Base-by-base conservation (phyloP, 2,888 invertebrate genomes). In the Orthosia cruda region DNA sequence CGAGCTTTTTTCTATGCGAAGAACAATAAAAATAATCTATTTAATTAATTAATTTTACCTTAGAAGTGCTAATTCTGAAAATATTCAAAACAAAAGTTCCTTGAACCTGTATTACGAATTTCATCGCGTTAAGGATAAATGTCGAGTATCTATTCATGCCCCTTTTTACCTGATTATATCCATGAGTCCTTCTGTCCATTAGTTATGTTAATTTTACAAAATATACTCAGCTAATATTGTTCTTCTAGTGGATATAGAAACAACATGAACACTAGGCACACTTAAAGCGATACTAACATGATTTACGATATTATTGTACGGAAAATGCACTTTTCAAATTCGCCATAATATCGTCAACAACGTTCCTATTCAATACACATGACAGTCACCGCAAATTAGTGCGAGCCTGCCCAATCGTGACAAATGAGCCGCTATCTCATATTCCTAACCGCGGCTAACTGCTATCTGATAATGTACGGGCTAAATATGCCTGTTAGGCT, bases 341-440 rank as follows among this genome's bases (percentile, higher is more conserved):
- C 26, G 0, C 62, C 20, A 32, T 59, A 71, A 52, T 61, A 12
- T 59, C 52, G 47, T 78, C 55, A 67, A 79, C 68, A 65, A 58
- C 32, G 20, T 64, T 59, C 26, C 79, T 70, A 83, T 64, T 59
- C 78, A 67, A 52, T 64, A 71, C 58, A 59, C 45, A 52, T 73
- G 61, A 20, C 75, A 80, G 18, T 23, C 9, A 71, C 83, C 83
- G 83, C 80, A 80, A 83, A 83, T 83, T 83, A 83, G 71, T 78
- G 20, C 40, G 20, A 7, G 64, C 58, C 71, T 23, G 62, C 11
- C 71, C 80, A 68, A 61, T 62, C 67, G 61, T 84, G 81, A 68
- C 67, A 80, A 67, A 73, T 70, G 61, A 52, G 64, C 40, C 57
- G 50, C 47, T 61, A 67, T 74, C 80, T 70, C 70, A 84, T 83